These are phyloP conservation scores for Globicephala melas DNA, from an alignment of 2,113 vertebrate genomes.

Conservation along the genomic window DNA sequence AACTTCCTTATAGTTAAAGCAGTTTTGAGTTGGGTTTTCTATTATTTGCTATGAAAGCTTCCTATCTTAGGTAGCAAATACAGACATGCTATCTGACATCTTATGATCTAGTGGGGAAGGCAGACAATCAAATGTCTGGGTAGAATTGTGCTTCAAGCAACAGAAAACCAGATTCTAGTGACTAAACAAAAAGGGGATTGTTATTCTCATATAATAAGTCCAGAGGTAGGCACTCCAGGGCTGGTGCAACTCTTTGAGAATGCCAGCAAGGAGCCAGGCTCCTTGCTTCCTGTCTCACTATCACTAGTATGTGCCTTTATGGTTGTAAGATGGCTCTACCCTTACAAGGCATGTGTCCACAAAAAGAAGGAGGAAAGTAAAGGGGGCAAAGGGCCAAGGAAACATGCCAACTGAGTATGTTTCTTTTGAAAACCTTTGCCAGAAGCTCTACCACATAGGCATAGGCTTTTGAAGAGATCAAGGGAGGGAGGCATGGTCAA, in stretches of 20 bases:
- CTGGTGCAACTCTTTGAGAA: background rate
- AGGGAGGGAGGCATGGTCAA: background rate
- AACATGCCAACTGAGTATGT: background rate
- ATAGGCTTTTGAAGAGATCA: conserved; percentile 26
- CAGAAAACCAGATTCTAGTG: background rate
- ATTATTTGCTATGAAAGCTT: background rate
- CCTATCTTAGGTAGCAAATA: background rate
- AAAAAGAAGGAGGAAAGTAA: background rate
- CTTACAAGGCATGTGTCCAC: background rate
- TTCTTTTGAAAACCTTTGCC: conserved; percentile 4
- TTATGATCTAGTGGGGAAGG: background rate
- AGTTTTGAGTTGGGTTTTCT: background rate
- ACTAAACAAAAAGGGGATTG: background rate
- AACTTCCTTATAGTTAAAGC: background rate
- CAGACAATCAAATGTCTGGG: background rate
- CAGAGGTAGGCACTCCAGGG: background rate
- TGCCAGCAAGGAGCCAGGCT: background rate
- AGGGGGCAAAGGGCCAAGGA: background rate
- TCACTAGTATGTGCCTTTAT: background rate
- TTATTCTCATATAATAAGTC: background rate
- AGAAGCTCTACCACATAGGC: background rate
- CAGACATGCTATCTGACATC: background rate
- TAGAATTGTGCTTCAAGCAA: background rate
- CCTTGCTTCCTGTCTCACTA: background rate
- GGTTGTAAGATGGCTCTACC: background rate